A percentile compares a stretch with the other conserved stretches of the same genome.
These are phyloP conservation scores for Melanotaenia maccullochi DNA, from an alignment of 2,797 vertebrate species.

Conservation along the genomic window DNA sequence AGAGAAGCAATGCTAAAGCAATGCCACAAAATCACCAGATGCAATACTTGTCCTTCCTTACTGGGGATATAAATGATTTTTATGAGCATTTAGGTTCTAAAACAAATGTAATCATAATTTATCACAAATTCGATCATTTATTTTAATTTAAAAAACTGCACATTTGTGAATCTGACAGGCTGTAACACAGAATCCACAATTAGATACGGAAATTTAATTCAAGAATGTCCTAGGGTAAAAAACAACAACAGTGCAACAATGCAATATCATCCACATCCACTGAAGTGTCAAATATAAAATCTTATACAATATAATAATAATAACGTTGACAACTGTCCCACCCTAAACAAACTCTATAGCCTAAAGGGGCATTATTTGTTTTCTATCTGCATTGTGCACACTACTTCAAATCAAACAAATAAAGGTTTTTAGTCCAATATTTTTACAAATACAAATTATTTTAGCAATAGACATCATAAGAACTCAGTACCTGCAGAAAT, in stretches of 20 bases:
- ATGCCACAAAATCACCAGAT: background rate
- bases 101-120: background rate
- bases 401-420: too few species aligned
- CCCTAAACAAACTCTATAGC: background rate
- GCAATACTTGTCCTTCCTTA: background rate
- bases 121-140: background rate
- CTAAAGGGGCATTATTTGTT: background rate
- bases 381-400: too few species aligned
- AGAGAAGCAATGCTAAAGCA: background rate
- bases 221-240: too few species aligned
- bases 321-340: background rate
- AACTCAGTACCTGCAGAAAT: background rate
- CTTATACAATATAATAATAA: background rate
- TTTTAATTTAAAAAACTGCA: background rate
- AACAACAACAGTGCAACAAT: background rate
- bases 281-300: background rate
- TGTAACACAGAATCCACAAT: too few species aligned
- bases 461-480: background rate
- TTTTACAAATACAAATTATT: background rate
- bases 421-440: background rate
- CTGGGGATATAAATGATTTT: background rate
- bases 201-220: too few species aligned
- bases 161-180: too few species aligned
- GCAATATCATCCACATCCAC: background rate
- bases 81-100: too few species aligned